Conservation (phyloP, 2,113 vertebrate genomes). For the Plectropomus leopardus region DNA sequence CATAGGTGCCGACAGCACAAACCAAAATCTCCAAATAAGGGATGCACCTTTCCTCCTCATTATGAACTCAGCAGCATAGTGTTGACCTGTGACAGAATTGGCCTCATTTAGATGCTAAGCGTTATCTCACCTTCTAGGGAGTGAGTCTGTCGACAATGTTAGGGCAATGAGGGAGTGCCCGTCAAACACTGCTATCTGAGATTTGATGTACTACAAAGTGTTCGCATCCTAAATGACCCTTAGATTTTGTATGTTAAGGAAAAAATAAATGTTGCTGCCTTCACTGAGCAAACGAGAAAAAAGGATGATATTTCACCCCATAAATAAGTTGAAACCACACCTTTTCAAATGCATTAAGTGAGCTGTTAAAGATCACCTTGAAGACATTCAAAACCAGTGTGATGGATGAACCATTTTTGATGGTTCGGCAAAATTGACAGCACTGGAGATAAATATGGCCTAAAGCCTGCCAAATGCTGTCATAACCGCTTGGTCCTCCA, state of each 20-base stretch:
- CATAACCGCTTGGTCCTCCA: constrained; percentile 68
- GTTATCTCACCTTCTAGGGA: constrained; percentile 61
- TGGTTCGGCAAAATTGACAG: constrained; percentile 62
- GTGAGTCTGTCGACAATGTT: constrained; percentile 70
- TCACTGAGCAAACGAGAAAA: constrained; percentile 24
- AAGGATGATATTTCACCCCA: constrained; percentile 2
- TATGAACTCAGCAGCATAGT: constrained; percentile 62
- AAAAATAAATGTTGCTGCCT: constrained; percentile 29
- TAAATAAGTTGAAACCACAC: constrained; percentile 9
- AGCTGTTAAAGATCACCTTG: constrained; percentile 69
- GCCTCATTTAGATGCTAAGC: constrained; percentile 76
- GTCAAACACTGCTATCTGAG: constrained; percentile 68
- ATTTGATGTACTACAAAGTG: constrained; percentile 63
- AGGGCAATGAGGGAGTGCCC: constrained; percentile 69
- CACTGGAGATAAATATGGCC: constrained; percentile 67
- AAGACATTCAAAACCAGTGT: constrained; percentile 58
- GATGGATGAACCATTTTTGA: constrained; percentile 59
- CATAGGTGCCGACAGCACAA: constrained; percentile 45
- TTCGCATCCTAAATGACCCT: constrained; percentile 46
- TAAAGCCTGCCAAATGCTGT: constrained; percentile 66
- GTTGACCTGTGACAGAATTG: constrained; percentile 67
- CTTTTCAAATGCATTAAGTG: constrained; percentile 45
- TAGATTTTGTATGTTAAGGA: constrained; percentile 48
- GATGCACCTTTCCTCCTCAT: constrained; percentile 67
- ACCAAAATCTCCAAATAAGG: constrained; percentile 56